Base-by-base conservation (phyloP, 2,888 invertebrate genomes). In the Ochlodes sylvanus region DNA sequence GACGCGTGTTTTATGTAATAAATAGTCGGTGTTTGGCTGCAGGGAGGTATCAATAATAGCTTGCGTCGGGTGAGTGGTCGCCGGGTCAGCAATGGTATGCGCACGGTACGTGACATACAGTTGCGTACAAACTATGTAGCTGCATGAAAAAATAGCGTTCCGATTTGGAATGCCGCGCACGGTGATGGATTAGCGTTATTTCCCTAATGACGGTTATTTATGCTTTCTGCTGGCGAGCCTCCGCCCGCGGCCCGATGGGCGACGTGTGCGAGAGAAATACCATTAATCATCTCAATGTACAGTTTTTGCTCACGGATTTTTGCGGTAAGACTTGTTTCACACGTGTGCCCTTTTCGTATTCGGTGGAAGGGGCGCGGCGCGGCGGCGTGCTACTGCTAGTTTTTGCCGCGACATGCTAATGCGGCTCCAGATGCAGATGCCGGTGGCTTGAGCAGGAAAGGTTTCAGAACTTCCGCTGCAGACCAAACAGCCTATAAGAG, bases 131-230 rank as follows among this genome's bases (percentile, higher is more conserved):
- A 55, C 10, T 15, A 64, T 60, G 47, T 50, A 19, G 55, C 60
- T 44, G 67, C 60, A 54, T 38, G 50, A 66, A 66, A 60, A 66
- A 66, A 66, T 44, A 21, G 60, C 66, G 42, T 60, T 66, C 65
- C 65, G 65, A 65, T 65, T 65, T 52, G 38, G 66, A 41, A 17
- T 44, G 58, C 52, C 27, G 27, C 52, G 52, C 15, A 15, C 42
- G 32, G 66, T 66, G 65, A 66, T 66, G 65, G 65, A 66, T 66
- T 52, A 52, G 52, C 65, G 38, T 41, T 52, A 66, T 66, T 66
- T 66, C 58, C 65, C 58, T 66, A 66, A 66, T 66, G 65, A 66
- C 58, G 52, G 58, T 66, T 66, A 66, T 66, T 66, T 66, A 66
- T 66, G 65, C 65, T 58, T 66, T 60, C 32, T 66, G 60, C 42